Conservation (phyloP, 1,140 invertebrate species). For the Bombyx mandarina region DNA sequence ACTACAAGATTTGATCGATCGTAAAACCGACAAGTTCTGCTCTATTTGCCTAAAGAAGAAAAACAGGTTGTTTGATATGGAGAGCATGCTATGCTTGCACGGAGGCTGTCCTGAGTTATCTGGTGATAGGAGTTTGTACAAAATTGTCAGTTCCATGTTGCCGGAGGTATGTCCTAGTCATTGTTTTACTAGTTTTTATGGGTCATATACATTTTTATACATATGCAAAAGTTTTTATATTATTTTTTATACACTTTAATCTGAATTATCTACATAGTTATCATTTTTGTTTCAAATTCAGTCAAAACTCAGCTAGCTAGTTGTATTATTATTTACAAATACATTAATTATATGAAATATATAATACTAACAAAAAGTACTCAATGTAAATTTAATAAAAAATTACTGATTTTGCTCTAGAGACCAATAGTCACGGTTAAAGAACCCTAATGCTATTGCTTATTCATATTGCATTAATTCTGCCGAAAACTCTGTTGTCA, state of each 20-base stretch:
- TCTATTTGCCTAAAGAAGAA: slow-evolving; percentile 39
- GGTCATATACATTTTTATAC: slow-evolving; percentile 6
- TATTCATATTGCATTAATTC: too few relatives aligned
- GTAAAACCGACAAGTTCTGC: slow-evolving; percentile 41
- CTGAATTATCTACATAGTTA: not conserved
- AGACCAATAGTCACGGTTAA: too few relatives aligned
- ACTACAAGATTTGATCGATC: slow-evolving; percentile 38
- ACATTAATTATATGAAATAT: too few relatives aligned
- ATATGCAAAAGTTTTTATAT: not conserved
- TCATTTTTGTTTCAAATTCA: too few relatives aligned
- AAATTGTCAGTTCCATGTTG: slow-evolving; percentile 37
- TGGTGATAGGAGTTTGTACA: slow-evolving; percentile 36
- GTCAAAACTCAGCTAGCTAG: too few relatives aligned
- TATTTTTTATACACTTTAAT: not conserved
- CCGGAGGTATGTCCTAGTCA: slow-evolving; percentile 41
- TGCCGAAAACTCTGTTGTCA: too few relatives aligned
- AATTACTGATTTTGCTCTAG: too few relatives aligned
- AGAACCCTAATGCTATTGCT: too few relatives aligned
- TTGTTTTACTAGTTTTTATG: too few relatives aligned
- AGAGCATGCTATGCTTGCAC: slow-evolving; percentile 39
- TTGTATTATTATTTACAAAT: too few relatives aligned
- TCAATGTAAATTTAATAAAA: too few relatives aligned
- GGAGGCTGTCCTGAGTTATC: slow-evolving; percentile 40
- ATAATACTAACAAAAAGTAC: too few relatives aligned
- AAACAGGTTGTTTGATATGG: slow-evolving; percentile 27